Evolutionary conservation across 2,797 vertebrate genomes (phyloP).

Genomic region (Parauchenoglanis punctatus): DNA sequence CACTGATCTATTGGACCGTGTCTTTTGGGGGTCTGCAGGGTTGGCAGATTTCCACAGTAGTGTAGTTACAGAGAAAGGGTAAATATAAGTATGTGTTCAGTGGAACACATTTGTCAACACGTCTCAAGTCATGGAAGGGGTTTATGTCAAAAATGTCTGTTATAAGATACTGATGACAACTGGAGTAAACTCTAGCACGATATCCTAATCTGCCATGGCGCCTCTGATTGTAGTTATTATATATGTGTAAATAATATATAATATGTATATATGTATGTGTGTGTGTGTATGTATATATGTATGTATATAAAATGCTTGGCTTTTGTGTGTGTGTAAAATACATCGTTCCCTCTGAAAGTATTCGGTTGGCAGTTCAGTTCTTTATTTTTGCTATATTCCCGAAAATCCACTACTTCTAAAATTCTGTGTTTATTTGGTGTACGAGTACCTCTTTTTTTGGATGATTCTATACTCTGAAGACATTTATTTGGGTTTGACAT

Average conservation of each 20-base stretch:
- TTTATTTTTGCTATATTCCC: too few species aligned
- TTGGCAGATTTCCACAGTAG: conserved; percentile 18
- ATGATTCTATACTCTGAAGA: too few species aligned
- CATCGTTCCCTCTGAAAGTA: too few species aligned
- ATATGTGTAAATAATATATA: background rate
- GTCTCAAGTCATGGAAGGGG: conserved; percentile 18
- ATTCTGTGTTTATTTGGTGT: too few species aligned
- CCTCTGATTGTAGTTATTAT: background rate
- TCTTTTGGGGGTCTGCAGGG: conserved; percentile 25
- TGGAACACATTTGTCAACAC: conserved; percentile 34
- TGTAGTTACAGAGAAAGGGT: conserved; percentile 24
- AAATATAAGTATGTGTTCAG: conserved; percentile 28
- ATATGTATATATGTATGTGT: background rate
- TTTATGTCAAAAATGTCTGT: conserved; percentile 31
- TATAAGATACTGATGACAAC: conserved; percentile 26
- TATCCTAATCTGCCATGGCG: conserved; percentile 9
- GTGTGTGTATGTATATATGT: too few species aligned
- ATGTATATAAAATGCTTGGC: too few species aligned
- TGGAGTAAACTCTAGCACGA: conserved; percentile 9
- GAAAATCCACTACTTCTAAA: too few species aligned
- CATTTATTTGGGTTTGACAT: too few species aligned
- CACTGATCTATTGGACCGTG: conserved; percentile 35
- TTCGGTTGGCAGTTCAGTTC: too few species aligned
- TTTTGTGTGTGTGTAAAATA: too few species aligned
- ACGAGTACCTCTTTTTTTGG: too few species aligned